Evolutionary conservation across 2,113 vertebrate genomes (phyloP).

Genomic region (Girardinichthys multiradiatus): DNA sequence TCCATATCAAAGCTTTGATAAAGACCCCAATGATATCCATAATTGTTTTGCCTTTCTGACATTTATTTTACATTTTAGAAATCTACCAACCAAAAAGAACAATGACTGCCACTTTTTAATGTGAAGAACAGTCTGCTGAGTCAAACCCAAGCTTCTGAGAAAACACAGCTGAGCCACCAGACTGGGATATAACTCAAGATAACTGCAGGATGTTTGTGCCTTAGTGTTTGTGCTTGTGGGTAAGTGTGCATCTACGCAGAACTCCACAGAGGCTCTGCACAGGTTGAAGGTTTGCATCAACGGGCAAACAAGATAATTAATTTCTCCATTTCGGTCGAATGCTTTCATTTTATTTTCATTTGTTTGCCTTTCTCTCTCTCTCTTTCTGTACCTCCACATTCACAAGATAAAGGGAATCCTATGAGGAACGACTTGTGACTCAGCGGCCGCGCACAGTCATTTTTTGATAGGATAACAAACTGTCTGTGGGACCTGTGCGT

Average conservation of each 20-base stretch:
- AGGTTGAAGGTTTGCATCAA: slow-evolving; percentile 45
- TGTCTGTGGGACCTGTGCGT: slow-evolving; percentile 33
- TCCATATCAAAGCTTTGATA: too few species aligned
- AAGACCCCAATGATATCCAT: background rate
- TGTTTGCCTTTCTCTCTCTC: slow-evolving; percentile 52
- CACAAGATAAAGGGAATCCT: slow-evolving; percentile 53
- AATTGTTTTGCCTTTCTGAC: background rate
- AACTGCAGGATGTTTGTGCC: slow-evolving; percentile 18
- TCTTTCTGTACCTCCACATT: slow-evolving; percentile 40
- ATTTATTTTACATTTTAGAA: background rate
- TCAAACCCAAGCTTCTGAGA: slow-evolving; percentile 35
- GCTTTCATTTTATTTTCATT: slow-evolving; percentile 71
- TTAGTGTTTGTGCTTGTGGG: slow-evolving; percentile 18
- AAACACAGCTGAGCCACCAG: slow-evolving; percentile 44
- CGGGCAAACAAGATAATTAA: slow-evolving; percentile 64
- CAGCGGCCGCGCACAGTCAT: slow-evolving; percentile 39
- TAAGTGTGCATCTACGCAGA: background rate
- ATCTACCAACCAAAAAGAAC: slow-evolving; percentile 20
- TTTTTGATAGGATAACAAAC: slow-evolving; percentile 47
- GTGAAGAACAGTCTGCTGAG: slow-evolving; percentile 51
- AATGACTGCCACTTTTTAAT: slow-evolving; percentile 29
- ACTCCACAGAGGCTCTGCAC: slow-evolving; percentile 14
- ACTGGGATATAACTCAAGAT: slow-evolving; percentile 42
- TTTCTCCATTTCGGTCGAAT: slow-evolving; percentile 58
- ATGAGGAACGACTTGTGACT: slow-evolving; percentile 44